Evolutionary conservation across 2,797 vertebrate species (phyloP).

Genomic region (Tapera naevia): DNA sequence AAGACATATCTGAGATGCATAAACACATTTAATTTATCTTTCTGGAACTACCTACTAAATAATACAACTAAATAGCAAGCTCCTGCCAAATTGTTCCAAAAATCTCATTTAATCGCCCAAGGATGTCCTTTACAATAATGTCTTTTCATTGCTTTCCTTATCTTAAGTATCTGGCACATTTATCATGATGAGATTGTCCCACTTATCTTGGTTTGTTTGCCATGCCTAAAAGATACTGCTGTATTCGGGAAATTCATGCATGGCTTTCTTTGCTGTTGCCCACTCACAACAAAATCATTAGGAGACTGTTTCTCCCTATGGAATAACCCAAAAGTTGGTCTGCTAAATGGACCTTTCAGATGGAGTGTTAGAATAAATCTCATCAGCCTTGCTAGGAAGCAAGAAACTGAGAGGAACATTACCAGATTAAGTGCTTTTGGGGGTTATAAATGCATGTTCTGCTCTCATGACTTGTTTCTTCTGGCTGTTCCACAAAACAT

Average conservation of each 20-base stretch:
- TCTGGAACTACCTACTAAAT: background rate
- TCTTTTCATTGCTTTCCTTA: background rate
- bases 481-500: background rate
- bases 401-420: background rate
- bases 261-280: background rate
- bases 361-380: background rate
- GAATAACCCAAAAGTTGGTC: background rate
- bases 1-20: background rate
- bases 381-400: background rate
- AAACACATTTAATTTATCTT: background rate
- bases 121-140: background rate
- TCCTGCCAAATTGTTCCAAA: background rate
- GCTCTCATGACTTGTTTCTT: background rate
- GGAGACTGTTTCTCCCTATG: background rate
- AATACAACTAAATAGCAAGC: background rate
- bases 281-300: background rate
- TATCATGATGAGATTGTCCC: background rate
- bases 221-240: background rate
- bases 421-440: background rate
- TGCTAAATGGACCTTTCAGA: background rate
- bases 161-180: background rate
- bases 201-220: background rate
- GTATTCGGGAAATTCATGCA: background rate
- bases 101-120: background rate
- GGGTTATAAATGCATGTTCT: background rate